Evolutionary conservation across 2,797 vertebrate genomes (phyloP).

Genomic region (Sebastes jordani): DNA sequence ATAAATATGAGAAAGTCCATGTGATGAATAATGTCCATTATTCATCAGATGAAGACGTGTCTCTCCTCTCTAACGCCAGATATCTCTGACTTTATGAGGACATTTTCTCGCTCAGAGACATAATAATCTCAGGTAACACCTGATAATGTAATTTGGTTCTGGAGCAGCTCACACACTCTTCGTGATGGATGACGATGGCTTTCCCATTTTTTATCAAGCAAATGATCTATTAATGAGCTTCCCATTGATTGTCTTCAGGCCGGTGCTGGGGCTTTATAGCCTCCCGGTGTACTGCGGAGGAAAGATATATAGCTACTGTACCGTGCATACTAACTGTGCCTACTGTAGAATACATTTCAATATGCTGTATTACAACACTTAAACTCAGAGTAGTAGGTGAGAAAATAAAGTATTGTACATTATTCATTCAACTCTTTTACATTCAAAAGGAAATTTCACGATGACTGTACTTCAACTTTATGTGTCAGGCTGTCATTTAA

Average conservation of each 20-base stretch:
- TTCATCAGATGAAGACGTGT: not conserved
- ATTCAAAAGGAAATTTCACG: not conserved
- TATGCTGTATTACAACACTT: not conserved
- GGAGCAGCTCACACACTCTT: not conserved
- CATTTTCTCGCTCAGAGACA: not conserved
- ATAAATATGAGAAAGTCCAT: not conserved
- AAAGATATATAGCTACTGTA: not conserved
- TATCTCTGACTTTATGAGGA: not conserved
- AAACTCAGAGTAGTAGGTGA: not conserved
- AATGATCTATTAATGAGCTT: constrained; percentile 50
- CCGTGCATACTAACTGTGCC: not conserved
- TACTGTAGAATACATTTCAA: not conserved
- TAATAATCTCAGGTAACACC: constrained; percentile 25
- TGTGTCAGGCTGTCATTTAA: too few relatives aligned
- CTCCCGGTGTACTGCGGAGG: not conserved
- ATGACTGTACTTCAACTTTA: not conserved
- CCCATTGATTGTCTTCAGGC: constrained; percentile 21
- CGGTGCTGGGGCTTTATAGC: not conserved
- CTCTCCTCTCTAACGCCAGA: not conserved
- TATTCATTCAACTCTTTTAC: not conserved
- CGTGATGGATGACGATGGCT: constrained; percentile 17
- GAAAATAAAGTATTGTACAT: not conserved
- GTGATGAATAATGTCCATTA: not conserved
- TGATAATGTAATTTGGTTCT: constrained; percentile 28
- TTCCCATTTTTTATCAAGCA: constrained; percentile 16